Evolutionary conservation across 2,113 vertebrate genomes (phyloP).

Genomic region (Suncus etruscus): DNA sequence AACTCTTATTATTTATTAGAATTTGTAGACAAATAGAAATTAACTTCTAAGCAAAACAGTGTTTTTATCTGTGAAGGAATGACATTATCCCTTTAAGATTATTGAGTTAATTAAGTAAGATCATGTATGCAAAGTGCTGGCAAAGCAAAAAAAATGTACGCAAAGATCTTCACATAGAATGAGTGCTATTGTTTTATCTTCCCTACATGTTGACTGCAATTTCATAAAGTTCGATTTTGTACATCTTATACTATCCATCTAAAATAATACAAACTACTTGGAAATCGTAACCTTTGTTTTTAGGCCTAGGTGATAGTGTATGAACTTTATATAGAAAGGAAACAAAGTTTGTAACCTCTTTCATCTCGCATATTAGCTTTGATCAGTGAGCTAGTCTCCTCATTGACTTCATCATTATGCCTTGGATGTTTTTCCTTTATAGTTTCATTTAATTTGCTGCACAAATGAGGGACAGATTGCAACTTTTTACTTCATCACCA

Average conservation of each 20-base stretch:
- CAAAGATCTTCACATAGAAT: not conserved
- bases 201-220: not conserved
- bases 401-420: not conserved
- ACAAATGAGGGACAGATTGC: not conserved
- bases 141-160: no score
- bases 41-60: not conserved
- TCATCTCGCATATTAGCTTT: constrained; percentile 14
- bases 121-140: not conserved
- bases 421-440: constrained; percentile 49
- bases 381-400: not conserved
- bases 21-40: not conserved
- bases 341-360: not conserved
- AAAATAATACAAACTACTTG: not conserved
- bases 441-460: constrained; percentile 51
- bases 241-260: not conserved
- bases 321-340: constrained; percentile 18
- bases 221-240: not conserved
- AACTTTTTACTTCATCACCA: constrained; percentile 74
- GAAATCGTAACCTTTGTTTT: not conserved
- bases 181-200: not conserved
- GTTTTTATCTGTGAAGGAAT: not conserved
- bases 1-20: not conserved
- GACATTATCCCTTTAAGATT: not conserved
- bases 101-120: not conserved
- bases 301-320: not conserved